Base-by-base conservation (phyloP, 2,113 vertebrate species). In the Rhineura floridana region DNA sequence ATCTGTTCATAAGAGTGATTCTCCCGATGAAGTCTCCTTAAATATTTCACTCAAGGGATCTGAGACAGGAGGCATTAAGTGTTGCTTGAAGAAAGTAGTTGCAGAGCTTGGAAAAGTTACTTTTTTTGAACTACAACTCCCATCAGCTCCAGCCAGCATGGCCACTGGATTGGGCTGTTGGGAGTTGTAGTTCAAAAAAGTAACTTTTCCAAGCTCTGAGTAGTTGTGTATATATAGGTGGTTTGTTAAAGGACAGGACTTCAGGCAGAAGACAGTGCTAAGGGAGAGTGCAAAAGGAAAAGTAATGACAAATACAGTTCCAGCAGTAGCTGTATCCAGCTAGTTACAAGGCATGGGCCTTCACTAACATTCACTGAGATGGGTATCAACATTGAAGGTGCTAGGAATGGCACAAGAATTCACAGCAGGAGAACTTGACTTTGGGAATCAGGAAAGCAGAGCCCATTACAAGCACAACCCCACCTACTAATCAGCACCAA, bases 1-100 rank as follows among this genome's bases (percentile, higher is more conserved):
- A 73, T 79, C 84, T 85, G 42, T 82, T 90, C 48, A 65, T 39
- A 88, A 87, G 81, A 93, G 87, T 91, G 87, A 93, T 92, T 92
- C 85, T 81, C 84, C 84, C 79, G 79, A 30, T 23, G 90, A 84
- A 48, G 72, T 80, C 67, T 90, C 2, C 44, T 90, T 86, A 90
- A 94, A 69, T 6, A 84, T 76, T 89, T 89, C 70, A 21, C 84
- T 90, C 28, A 62, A 81, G 72, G 73, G 2, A 80, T 48, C 87
- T 89, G 33, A 75, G 48, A 36, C 36, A 92, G 15, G 39, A 55
- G 87, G 88, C 59, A 59, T 55, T 77, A 76, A 85, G 79, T 82
- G 8, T 0, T 85, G 0, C 76, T 89, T 69, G 30, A 21, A 10
- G 13, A 13, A 91, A 10, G 23, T 62, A n/a, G n/a, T n/a, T n/a